Evolutionary conservation across 2,113 vertebrate genomes (phyloP).

Genomic region (Ammospiza nelsoni): DNA sequence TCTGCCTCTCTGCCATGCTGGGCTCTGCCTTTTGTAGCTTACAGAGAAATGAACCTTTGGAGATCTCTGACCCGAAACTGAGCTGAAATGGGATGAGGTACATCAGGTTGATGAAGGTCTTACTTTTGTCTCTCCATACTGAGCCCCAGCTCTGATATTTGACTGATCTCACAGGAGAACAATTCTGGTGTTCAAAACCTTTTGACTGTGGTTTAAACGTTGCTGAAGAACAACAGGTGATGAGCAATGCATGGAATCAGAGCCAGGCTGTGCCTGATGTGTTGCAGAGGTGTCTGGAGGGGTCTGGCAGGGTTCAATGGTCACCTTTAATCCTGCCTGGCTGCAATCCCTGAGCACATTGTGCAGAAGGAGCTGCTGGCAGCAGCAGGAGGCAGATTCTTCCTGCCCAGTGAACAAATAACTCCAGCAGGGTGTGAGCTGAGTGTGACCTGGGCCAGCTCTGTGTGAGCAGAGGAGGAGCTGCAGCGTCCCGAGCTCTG

Average conservation of each 20-base stretch:
- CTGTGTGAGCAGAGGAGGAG: background rate
- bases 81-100: background rate
- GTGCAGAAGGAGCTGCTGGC: background rate
- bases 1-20: background rate
- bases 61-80: background rate
- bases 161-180: background rate
- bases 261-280: background rate
- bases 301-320: background rate
- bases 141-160: background rate
- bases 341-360: fast-evolving
- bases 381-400: background rate
- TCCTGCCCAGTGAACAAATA: background rate
- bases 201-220: background rate
- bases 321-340: background rate
- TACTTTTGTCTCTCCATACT: background rate
- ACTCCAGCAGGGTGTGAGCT: background rate
- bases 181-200: background rate
- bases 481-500: background rate
- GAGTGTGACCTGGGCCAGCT: background rate
- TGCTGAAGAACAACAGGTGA: background rate
- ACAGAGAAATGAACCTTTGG: background rate
- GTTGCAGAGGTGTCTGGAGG: background rate
- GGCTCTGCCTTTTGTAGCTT: background rate
- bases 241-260: background rate
- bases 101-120: background rate